Evolutionary conservation across 2,888 invertebrate genomes (phyloP), one percentile per base, ranked within the genome.

Genomic region (Callimorpha dominula): DNA sequence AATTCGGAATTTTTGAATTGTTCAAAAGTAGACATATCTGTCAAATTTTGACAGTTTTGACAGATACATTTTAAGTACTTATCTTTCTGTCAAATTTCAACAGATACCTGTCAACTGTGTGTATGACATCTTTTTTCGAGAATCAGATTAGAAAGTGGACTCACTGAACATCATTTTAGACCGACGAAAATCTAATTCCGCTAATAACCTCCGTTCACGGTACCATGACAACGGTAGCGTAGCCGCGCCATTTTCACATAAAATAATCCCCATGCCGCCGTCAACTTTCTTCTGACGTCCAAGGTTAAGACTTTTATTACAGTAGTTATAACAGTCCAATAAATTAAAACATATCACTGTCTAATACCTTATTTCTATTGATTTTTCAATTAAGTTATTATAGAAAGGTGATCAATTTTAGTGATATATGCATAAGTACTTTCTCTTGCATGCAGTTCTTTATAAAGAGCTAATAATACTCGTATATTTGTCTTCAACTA

Each of bases 271-370:
- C 68, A 60, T 74, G 72, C 60, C 4, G 40, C 43, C 73, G 40
- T 68, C 69, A 76, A 76, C 83, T 84, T 83, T 83, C 85, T 82
- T 77, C 74, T 74, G 72, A 42, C n/a, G 17, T 4, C 15, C 31
- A 31, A 60, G 31, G 31, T 60, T 60, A 60, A 31, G 14, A 31
- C 14, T 60, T 60, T 60, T 60, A 60, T 60, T 31, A 60, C 60
- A 31, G 31, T 14, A 12, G 31, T 60, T 60, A 60, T 31, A 50
- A 50, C 40, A 15, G 40, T 65, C 17, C 11, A 50, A 20, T 65
- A 65, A 65, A 49, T 65, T 65, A 50, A 40, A 11, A 40, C 6
- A 9, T 12, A 67, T 42, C 73, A 70, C 81, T 81, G 83, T 81
- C 81, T 81, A 66, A 66, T 66, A 75, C 57, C 66, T 66, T 60